Evolutionary conservation across 2,888 invertebrate genomes (phyloP).

Genomic region (Palloptera scutellata): DNA sequence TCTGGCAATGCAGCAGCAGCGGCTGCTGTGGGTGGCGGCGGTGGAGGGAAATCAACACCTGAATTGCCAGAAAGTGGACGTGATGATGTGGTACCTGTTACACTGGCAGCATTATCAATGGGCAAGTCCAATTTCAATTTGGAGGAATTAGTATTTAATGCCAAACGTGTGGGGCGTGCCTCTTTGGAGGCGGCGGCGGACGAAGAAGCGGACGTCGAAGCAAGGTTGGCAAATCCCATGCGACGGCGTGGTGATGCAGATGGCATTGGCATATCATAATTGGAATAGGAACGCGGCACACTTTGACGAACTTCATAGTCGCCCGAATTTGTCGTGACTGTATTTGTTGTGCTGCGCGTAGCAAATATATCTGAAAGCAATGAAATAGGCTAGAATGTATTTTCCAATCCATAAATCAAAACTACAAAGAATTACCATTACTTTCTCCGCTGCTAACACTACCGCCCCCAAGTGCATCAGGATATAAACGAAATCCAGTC

Average conservation of each 20-base stretch:
- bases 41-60: constrained; percentile 29
- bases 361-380: constrained; percentile 17
- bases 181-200: constrained; percentile 31
- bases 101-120: constrained; percentile 44
- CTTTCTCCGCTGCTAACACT: constrained; percentile 20
- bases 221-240: constrained; percentile 27
- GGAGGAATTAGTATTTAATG: constrained; percentile 46
- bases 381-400: constrained; percentile 4
- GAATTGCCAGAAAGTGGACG: constrained; percentile 34
- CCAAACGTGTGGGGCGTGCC: constrained; percentile 49
- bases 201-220: too few relatives aligned
- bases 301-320: constrained; percentile 46
- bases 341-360: not conserved
- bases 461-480: constrained; percentile 27
- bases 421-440: too few relatives aligned
- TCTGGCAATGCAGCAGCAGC: constrained; percentile 72
- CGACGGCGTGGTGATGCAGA: constrained; percentile 44
- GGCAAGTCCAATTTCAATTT: constrained; percentile 57
- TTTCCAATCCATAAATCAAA: not conserved
- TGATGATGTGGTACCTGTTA: constrained; percentile 33
- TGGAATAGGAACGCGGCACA: constrained; percentile 63
- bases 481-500: constrained; percentile 34
- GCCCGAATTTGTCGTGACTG: constrained; percentile 35
- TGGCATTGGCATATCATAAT: constrained; percentile 59
- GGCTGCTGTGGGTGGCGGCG: constrained; percentile 37